Evolutionary conservation across 1,140 invertebrate species (phyloP).

Genomic region (Drosophila tristis): DNA sequence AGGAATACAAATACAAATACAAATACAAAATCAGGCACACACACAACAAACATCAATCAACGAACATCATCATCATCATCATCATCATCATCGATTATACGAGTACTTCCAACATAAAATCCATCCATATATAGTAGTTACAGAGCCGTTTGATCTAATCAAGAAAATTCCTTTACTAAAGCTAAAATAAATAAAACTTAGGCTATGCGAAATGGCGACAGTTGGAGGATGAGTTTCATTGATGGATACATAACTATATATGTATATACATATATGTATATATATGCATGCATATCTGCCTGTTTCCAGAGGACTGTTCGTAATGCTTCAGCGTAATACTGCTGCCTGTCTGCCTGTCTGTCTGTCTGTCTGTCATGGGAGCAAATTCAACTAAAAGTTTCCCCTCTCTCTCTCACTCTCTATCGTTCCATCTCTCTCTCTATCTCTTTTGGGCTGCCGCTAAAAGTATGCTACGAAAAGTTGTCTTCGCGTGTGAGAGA

Average conservation of each 20-base stretch:
- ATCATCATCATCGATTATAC: background rate
- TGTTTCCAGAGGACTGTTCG: slow-evolving; percentile 33
- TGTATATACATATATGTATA: slow-evolving; percentile 14
- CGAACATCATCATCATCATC: slow-evolving; percentile 21
- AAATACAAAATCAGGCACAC: slow-evolving; percentile 61
- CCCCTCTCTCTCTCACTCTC: background rate
- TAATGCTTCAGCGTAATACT: slow-evolving; percentile 51
- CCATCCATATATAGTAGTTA: slow-evolving; percentile 6
- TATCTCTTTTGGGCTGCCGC: slow-evolving; percentile 15
- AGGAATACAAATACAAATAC: slow-evolving; percentile 44
- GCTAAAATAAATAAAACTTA: slow-evolving; percentile 80
- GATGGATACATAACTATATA: background rate
- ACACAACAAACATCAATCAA: slow-evolving; percentile 19
- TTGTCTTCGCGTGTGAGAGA: slow-evolving; percentile 18
- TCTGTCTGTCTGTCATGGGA: slow-evolving; percentile 50
- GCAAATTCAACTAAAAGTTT: slow-evolving; percentile 43
- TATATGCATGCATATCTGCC: slow-evolving; percentile 19
- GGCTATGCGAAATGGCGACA: slow-evolving; percentile 64
- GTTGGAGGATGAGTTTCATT: slow-evolving; percentile 37
- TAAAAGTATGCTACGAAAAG: slow-evolving; percentile 58
- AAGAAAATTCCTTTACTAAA: slow-evolving; percentile 45
- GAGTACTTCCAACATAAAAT: slow-evolving; percentile 13
- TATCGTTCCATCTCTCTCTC: background rate
- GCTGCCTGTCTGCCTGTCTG: slow-evolving; percentile 27
- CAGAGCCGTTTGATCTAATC: background rate